Conservation (phyloP, 2,113 vertebrate genomes). For the Sula dactylatra region DNA sequence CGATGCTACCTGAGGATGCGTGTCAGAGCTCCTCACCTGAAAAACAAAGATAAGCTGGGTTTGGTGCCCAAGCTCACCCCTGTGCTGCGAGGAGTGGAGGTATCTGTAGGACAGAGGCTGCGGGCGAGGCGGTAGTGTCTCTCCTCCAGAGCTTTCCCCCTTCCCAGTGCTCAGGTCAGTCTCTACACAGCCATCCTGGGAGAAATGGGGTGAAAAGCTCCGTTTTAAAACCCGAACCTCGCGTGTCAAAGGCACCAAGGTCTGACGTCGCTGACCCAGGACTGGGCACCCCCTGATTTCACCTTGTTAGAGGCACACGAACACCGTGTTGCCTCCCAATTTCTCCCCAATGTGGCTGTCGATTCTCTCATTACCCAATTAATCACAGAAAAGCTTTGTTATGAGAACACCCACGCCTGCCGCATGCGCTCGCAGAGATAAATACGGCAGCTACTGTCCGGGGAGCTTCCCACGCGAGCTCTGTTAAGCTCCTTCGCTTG, state of each 20-base stretch:
- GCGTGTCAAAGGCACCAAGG: fast-evolving
- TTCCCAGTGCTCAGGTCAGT: not conserved
- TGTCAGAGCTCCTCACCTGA: not conserved
- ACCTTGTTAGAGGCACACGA: fast-evolving
- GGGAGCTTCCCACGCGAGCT: not conserved
- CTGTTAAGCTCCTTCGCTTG: not conserved
- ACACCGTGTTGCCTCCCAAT: fast-evolving
- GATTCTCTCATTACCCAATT: not conserved
- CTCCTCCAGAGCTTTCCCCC: not conserved
- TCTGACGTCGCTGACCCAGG: fast-evolving
- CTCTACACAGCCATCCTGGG: not conserved
- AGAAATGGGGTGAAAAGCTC: not conserved
- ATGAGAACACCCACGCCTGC: not conserved
- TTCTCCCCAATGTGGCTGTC: fast-evolving
- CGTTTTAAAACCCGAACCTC: not conserved
- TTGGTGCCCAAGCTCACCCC: not conserved
- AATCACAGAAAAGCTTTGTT: not conserved
- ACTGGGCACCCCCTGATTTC: fast-evolving
- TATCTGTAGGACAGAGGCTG: fast-evolving
- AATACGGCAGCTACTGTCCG: not conserved
- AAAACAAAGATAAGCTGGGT: not conserved
- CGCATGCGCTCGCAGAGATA: not conserved
- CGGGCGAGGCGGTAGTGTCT: fast-evolving
- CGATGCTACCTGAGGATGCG: fast-evolving
- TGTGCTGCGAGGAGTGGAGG: not conserved